phyloP scores from a whole-genome alignment of 2,888 invertebrate species.

The Halocaridina rubra region DNA sequence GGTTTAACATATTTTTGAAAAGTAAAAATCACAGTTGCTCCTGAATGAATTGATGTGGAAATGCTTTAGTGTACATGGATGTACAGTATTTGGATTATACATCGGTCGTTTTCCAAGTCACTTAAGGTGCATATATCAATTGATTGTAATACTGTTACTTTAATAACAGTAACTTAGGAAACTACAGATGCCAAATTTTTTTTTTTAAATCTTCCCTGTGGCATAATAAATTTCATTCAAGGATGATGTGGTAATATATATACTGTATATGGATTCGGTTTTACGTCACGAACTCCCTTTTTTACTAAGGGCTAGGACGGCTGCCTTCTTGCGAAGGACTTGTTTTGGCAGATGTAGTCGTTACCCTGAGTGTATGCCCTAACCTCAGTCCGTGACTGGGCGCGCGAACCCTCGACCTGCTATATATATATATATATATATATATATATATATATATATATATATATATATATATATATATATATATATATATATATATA shows the following conservation, averaged over 20 bases:
- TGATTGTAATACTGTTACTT: background rate
- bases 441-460: conserved; percentile 1
- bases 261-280: too few species aligned
- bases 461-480: conserved; percentile 21
- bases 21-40: background rate
- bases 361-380: too few species aligned
- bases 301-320: too few species aligned
- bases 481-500: conserved; percentile 25
- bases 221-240: background rate
- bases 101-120: background rate
- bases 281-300: too few species aligned
- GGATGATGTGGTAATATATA: background rate
- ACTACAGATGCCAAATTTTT: background rate
- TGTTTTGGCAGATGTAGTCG: too few species aligned
- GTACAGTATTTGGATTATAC: background rate
- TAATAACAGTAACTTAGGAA: background rate
- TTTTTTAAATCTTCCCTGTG: background rate
- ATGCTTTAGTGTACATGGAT: background rate
- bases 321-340: too few species aligned
- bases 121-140: background rate
- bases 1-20: background rate
- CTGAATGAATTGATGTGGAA: background rate
- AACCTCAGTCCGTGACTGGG: too few species aligned
- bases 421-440: background rate
- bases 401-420: too few species aligned